Percentiles rank a stretch among this genome's conserved stretches.
Evolutionary conservation across 1,140 invertebrate species (phyloP).

Genomic region (Leptinotarsa undecemlineata): DNA sequence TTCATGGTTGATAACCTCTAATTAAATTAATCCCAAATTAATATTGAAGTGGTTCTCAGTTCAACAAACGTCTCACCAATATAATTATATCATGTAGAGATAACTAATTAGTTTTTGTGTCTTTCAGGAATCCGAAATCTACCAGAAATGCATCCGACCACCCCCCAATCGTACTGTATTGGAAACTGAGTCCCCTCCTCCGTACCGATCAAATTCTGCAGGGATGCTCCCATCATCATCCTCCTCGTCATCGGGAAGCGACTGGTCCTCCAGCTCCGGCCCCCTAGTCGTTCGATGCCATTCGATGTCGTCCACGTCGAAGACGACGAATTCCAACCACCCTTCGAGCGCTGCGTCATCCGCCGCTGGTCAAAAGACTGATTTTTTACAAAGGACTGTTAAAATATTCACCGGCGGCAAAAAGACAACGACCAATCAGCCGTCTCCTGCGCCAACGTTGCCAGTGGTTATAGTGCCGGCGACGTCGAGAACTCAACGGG

Average conservation of each 20-base stretch:
- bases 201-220: slow-evolving; percentile 65
- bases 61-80: no score
- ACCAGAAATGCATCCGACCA: slow-evolving; percentile 70
- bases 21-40: no score
- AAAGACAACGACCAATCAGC: slow-evolving; percentile 39
- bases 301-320: slow-evolving; percentile 52
- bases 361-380: slow-evolving; percentile 53
- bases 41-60: no score
- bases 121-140: slow-evolving; percentile 68
- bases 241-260: slow-evolving; percentile 37
- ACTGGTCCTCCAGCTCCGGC: slow-evolving; percentile 36
- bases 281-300: slow-evolving; percentile 53
- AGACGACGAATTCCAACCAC: slow-evolving; percentile 34
- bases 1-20: no score
- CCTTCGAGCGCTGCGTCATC: slow-evolving; percentile 32
- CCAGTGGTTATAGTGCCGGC: slow-evolving; percentile 51
- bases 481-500: slow-evolving; percentile 31
- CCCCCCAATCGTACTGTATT: slow-evolving; percentile 73
- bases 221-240: slow-evolving; percentile 52
- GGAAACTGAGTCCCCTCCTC: slow-evolving; percentile 69
- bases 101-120: not conserved
- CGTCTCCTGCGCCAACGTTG: slow-evolving; percentile 42
- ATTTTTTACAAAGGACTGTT: slow-evolving; percentile 56
- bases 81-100: no score
- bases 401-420: slow-evolving; percentile 55